phyloP scores from a whole-genome alignment of 2,113 vertebrate genomes.

The Alethe castanea region DNA sequence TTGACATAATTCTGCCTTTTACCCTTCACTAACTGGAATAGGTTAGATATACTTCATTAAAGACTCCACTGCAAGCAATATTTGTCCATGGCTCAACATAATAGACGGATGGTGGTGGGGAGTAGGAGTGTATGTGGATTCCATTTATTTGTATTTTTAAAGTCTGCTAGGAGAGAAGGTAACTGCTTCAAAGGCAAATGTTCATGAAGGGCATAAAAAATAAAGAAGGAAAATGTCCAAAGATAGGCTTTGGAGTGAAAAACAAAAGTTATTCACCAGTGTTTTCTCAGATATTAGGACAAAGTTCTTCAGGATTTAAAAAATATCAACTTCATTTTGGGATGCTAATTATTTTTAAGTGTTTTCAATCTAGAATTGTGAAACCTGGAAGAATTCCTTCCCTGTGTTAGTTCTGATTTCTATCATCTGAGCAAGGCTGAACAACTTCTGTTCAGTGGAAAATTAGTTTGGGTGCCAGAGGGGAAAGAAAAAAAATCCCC shows the following conservation, averaged over 20 bases:
- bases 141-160: not conserved
- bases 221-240: not conserved
- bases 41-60: not conserved
- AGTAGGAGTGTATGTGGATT: rapidly evolving
- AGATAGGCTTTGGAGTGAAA: not conserved
- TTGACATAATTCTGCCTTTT: not conserved
- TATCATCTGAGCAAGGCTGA: not conserved
- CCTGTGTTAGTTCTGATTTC: not conserved
- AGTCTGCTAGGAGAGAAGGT: not conserved
- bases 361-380: not conserved
- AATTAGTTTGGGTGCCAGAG: slow-evolving; percentile 10
- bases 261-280: not conserved
- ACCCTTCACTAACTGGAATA: not conserved
- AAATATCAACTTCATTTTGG: not conserved
- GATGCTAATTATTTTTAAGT: not conserved
- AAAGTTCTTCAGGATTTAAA: not conserved
- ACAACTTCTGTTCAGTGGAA: not conserved
- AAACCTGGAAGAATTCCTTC: not conserved
- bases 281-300: not conserved
- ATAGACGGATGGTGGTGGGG: rapidly evolving
- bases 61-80: not conserved
- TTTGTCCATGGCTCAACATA: not conserved
- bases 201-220: not conserved
- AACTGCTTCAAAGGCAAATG: not conserved
- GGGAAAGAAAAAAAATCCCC: not conserved